Base-by-base conservation (phyloP, 2,797 vertebrate genomes). In the Enteromius afrohamiltoni region DNA sequence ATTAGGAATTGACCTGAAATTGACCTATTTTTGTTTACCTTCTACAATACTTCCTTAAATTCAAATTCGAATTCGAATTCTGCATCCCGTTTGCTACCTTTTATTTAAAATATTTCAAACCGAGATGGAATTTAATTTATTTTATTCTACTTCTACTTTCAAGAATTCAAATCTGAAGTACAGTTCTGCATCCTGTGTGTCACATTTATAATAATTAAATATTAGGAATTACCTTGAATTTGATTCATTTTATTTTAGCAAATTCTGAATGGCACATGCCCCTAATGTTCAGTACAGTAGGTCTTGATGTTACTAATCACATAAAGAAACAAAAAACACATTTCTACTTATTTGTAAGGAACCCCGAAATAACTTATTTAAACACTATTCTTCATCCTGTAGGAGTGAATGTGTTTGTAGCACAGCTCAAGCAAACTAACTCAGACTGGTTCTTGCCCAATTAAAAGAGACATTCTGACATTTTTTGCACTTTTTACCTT, bases 401-500 rank as follows among this genome's bases (percentile, higher is more conserved):
- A 31, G 31, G 51, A 23, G 13, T n/a, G 47, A 53, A 53, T 14
- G 17, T 74, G 71, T 51, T 51, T 51, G 45, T 51, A 51, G 69
- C 17, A 21, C 21, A 75, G 73, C 31, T 55, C 31, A 62, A 23
- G 58, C 11, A 62, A 62, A 29, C 58, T 14, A n/a, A n/a, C 71
- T n/a, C 51, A 75, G 55, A 75, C 70, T 6, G 45, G 0, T 11
- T 75, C 45, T 55, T 40, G 3, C 13, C 49, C 3, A 53, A 55
- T 75, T 34, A 55, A 55, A 51, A 55, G 29, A 37, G 10, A 47
- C 14, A n/a, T 74, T 74, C 11, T 29, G 58, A 62, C 23, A 26
- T 29, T 29, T 6, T 42, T 42, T 51, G 49, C 73, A 37, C 73
- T 58, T 58, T 75, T 75, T 58, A 75, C 49, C 51, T 40, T 55